Evolutionary conservation across 92 coral and sea anemone genomes (phyloP).

Genomic region (Chrysogorgia sp.): DNA sequence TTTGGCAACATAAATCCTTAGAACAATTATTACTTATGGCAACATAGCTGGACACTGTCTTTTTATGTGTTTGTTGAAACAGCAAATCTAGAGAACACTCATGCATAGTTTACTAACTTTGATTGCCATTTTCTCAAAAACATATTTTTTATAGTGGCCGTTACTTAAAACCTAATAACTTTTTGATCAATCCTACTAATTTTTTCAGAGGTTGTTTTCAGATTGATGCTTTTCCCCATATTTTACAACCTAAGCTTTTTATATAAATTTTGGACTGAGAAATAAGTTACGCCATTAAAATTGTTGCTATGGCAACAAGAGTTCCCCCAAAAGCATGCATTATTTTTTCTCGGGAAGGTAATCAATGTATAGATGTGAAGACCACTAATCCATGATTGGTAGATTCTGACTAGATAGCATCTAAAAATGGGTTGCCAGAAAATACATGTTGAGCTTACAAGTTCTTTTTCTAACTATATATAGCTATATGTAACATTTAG

Average conservation of each 20-base stretch:
- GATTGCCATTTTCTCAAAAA: constrained; percentile 33
- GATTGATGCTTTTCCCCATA: constrained; percentile 10
- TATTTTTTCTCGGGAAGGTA: constrained; percentile 27
- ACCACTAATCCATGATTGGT: constrained; percentile 27
- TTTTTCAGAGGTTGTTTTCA: constrained; percentile 20
- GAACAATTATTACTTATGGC: too few relatives aligned
- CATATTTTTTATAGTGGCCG: constrained; percentile 21
- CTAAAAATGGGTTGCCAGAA: constrained; percentile 23
- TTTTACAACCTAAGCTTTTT: constrained; percentile 37
- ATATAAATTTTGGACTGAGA: too few relatives aligned
- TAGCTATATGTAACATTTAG: constrained; percentile 24
- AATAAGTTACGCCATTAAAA: constrained; percentile 7
- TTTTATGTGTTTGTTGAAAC: constrained; percentile 32
- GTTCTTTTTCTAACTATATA: constrained; percentile 32
- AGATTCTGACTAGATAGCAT: constrained; percentile 28
- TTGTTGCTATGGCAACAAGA: constrained; percentile 23
- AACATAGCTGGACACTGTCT: constrained; percentile 27
- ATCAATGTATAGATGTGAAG: constrained; percentile 27
- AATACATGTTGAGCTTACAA: constrained; percentile 22
- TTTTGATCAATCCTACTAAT: constrained; percentile 18
- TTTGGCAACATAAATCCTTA: constrained; percentile 25
- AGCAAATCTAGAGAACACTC: constrained; percentile 15
- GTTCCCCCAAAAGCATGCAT: constrained; percentile 22
- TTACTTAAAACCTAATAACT: constrained; percentile 26
- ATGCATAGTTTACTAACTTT: constrained; percentile 31